phyloP scores from a whole-genome alignment of 2,113 vertebrate species.

The Harpagus bidentatus region DNA sequence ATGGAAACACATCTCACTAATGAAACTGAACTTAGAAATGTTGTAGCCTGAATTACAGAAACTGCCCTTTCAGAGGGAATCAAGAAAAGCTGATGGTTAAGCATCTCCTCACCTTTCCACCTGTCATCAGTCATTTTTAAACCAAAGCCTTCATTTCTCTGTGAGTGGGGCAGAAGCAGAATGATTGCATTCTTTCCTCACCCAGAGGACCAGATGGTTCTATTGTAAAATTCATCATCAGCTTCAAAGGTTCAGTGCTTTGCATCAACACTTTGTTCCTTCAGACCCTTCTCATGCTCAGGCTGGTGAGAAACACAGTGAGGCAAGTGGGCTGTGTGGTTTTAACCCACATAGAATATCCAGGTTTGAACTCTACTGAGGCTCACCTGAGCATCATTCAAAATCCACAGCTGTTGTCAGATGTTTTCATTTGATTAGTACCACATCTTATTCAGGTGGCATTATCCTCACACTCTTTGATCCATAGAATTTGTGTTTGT shows the following conservation, averaged over 20 bases:
- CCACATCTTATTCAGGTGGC: background rate
- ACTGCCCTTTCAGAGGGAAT: background rate
- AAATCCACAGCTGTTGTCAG: background rate
- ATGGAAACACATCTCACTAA: background rate
- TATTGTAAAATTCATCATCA: background rate
- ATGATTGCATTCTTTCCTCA: background rate
- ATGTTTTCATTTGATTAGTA: background rate
- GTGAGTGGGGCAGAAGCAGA: background rate
- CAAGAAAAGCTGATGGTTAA: background rate
- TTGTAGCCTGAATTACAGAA: background rate
- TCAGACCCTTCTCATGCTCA: background rate
- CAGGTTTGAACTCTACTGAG: background rate
- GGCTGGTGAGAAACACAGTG: background rate
- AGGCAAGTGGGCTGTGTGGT: background rate
- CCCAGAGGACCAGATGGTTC: background rate
- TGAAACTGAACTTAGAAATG: background rate
- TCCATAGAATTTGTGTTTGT: background rate
- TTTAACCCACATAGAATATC: background rate
- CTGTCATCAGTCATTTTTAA: background rate
- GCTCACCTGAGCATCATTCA: background rate
- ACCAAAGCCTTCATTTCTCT: background rate
- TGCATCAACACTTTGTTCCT: background rate
- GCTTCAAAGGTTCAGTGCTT: background rate
- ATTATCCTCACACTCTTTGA: background rate
- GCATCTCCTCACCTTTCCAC: background rate